Conservation (phyloP, 2,888 invertebrate genomes). For the Meiosimyza platycephala region DNA sequence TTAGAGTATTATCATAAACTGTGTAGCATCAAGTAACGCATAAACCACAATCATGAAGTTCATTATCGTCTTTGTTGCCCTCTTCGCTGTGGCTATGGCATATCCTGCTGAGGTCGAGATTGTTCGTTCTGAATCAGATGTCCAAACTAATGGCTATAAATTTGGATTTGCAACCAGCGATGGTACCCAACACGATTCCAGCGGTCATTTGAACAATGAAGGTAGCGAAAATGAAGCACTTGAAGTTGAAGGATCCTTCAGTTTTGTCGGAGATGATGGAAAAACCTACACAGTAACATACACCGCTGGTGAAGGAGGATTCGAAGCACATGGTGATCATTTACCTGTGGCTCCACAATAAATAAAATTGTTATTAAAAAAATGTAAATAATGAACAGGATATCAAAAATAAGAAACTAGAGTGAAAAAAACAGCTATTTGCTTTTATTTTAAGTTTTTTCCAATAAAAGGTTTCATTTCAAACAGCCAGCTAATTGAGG, state of each 20-base stretch:
- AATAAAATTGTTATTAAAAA: no score
- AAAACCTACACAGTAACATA: conserved; percentile 70
- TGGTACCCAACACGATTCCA: conserved; percentile 68
- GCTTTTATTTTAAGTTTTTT: no score
- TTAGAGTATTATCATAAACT: no score
- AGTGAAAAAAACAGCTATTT: no score
- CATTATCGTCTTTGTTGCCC: conserved; percentile 47
- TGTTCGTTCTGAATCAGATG: conserved; percentile 41
- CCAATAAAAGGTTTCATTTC: no score
- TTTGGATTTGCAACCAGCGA: conserved; percentile 67
- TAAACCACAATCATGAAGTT: conserved; percentile 51
- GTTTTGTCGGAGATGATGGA: conserved; percentile 70
- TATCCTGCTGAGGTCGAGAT: conserved; percentile 47
- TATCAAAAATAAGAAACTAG: no score
- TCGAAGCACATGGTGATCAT: conserved; percentile 60
- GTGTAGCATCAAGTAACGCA: neutral
- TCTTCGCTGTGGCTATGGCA: conserved; percentile 51
- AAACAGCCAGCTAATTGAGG: no score
- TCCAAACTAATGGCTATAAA: conserved; percentile 40
- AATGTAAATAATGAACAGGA: no score
- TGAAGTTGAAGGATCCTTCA: conserved; percentile 67
- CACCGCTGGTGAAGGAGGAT: conserved; percentile 65
- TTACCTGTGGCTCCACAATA: no score
- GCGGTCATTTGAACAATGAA: conserved; percentile 68
- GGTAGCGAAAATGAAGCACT: conserved; percentile 68